Percentiles rank a stretch among this genome's conserved stretches.
phyloP scores from a whole-genome alignment of 2,888 invertebrate species.

The Dinocampus coccinellae region DNA sequence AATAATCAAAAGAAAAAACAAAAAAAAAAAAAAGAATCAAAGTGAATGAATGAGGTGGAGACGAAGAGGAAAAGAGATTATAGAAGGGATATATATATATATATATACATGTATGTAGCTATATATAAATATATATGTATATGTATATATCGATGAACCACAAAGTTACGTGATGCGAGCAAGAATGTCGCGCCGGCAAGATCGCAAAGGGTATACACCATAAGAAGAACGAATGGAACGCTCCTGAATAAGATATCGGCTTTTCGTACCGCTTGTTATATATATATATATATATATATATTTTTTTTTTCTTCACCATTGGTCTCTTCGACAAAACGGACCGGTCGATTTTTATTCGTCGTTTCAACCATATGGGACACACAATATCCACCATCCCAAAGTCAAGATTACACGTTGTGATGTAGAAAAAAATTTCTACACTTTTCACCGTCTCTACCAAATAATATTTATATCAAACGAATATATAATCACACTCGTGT shows the following conservation, averaged over 20 bases:
- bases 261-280: constrained; percentile 52
- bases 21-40: too few species aligned
- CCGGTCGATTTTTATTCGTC: constrained; percentile 28
- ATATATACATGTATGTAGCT: neutral
- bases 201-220: constrained; percentile 49
- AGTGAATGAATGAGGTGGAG: neutral
- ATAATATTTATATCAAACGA: neutral
- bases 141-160: constrained; percentile 47
- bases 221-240: constrained; percentile 67
- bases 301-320: constrained; percentile 21
- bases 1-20: constrained; percentile 10
- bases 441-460: neutral
- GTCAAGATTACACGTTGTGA: constrained; percentile 23
- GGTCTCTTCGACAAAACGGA: constrained; percentile 21
- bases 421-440: constrained; percentile 4
- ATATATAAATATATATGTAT: constrained; percentile 16
- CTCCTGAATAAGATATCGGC: constrained; percentile 68
- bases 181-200: constrained; percentile 61
- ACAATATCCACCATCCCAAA: neutral
- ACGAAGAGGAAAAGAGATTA: neutral
- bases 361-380: constrained; percentile 27
- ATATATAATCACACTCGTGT: neutral
- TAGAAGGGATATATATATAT: neutral
- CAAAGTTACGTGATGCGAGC: constrained; percentile 63
- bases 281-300: constrained; percentile 15